A percentile compares a stretch with the other conserved stretches of the same genome.
Evolutionary conservation across 2,113 vertebrate genomes (phyloP).

Genomic region (Anolis sagrei): DNA sequence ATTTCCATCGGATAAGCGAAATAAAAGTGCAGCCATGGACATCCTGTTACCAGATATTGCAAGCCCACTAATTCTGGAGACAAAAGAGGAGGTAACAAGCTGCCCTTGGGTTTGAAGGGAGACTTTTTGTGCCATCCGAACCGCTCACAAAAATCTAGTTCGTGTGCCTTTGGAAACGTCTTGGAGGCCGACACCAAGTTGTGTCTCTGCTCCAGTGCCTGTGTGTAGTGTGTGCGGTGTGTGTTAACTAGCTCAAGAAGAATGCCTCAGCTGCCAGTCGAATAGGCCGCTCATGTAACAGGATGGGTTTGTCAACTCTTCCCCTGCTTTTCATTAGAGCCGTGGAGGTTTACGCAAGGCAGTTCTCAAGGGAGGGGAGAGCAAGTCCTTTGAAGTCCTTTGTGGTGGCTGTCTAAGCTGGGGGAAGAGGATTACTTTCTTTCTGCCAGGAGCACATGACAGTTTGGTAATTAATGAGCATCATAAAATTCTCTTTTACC

Average conservation of each 20-base stretch:
- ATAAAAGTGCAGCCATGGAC: no score
- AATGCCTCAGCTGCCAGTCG: conserved; percentile 63
- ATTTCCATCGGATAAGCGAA: no score
- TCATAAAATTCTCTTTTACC: conserved; percentile 94
- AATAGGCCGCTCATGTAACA: conserved; percentile 60
- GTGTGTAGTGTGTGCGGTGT: conserved; percentile 26
- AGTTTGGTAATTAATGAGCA: conserved; percentile 95
- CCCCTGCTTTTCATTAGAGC: conserved; percentile 76
- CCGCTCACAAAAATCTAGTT: neutral
- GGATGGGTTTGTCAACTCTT: conserved; percentile 72
- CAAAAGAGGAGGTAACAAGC: neutral
- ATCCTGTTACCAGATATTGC: neutral
- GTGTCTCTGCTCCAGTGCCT: neutral
- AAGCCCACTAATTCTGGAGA: neutral
- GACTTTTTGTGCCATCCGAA: conserved; percentile 23
- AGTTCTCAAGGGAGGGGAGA: conserved; percentile 76
- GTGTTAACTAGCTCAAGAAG: conserved; percentile 56
- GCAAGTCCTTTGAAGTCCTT: conserved; percentile 90
- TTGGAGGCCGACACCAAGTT: conserved; percentile 30
- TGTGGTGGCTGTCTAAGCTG: conserved; percentile 93
- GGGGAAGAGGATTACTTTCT: conserved; percentile 84
- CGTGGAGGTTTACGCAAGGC: conserved; percentile 87
- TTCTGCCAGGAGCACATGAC: conserved; percentile 87
- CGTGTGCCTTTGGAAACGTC: conserved; percentile 44
- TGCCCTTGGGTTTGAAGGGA: conserved; percentile 44